These are phyloP conservation scores for Polyploca ridens DNA, from an alignment of 2,888 invertebrate species.

Conservation along the genomic window DNA sequence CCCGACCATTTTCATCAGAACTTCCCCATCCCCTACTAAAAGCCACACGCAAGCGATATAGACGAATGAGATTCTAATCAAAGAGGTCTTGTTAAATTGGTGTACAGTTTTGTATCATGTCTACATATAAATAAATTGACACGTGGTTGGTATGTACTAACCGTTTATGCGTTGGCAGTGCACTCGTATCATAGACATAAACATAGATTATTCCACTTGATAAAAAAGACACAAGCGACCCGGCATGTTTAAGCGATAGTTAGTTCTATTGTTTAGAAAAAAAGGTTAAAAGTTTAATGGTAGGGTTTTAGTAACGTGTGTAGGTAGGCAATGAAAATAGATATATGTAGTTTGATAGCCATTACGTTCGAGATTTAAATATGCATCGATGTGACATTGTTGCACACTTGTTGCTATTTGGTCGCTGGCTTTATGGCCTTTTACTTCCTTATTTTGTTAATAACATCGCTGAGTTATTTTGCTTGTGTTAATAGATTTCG, in stretches of 20 bases:
- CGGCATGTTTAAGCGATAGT: slow-evolving; percentile 25
- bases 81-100: slow-evolving; percentile 47
- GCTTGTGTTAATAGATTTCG: background rate
- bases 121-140: slow-evolving; percentile 47
- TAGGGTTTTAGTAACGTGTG: slow-evolving; percentile 28
- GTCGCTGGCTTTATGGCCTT: slow-evolving; percentile 44
- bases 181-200: slow-evolving; percentile 58
- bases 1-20: slow-evolving; percentile 32
- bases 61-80: slow-evolving; percentile 27
- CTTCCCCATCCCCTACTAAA: slow-evolving; percentile 22
- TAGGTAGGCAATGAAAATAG: slow-evolving; percentile 57
- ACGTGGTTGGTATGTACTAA: slow-evolving; percentile 63
- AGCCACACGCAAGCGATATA: slow-evolving; percentile 14
- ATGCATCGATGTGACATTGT: slow-evolving; percentile 65
- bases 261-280: slow-evolving; percentile 23
- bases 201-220: slow-evolving; percentile 22
- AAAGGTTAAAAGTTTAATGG: slow-evolving; percentile 29
- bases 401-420: slow-evolving; percentile 55
- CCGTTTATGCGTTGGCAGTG: slow-evolving; percentile 64
- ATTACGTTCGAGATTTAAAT: slow-evolving; percentile 65
- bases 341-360: slow-evolving; percentile 56
- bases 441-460: slow-evolving; percentile 67
- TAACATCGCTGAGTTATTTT: slow-evolving; percentile 41
- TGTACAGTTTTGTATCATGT: slow-evolving; percentile 30
- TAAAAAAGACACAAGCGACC: slow-evolving; percentile 32